Base-by-base conservation (phyloP, 1,140 invertebrate genomes). In the Aphelinus certus region DNA sequence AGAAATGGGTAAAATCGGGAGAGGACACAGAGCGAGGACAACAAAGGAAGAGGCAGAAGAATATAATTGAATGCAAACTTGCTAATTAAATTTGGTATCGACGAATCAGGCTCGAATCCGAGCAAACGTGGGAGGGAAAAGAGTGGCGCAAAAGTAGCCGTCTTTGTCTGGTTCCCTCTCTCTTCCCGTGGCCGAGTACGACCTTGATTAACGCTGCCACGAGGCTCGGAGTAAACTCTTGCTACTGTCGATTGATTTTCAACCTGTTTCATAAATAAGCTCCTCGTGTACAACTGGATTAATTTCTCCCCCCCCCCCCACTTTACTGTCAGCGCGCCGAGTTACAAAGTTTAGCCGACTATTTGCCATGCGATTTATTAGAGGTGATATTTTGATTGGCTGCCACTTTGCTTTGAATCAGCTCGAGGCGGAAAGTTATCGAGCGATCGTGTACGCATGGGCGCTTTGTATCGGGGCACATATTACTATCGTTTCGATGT, bases 41-140 rank as follows among this genome's bases (percentile, higher is more conserved):
- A 66, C 63, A 45, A 26, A 43, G 71, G 75, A 76, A 77, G 60
- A 78, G 4, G 73, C 49, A 53, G 10, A 45, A 47, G 62, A 43
- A 66, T 75, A 75, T 79, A 82, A 83, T 82, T 81, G 82, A 83
- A 83, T 77, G 75, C 79, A 26, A 84, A 82, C 78, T 82, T 79
- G 78, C 75, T 83, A 83, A 83, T 84, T 83, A 83, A 84, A 82
- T 82, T 65, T 69, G 73, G 80, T 76, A 80, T 81, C 79, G 78
- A 82, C 78, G 79, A 82, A 78, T 79, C 77, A 76, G 70, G 67
- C n/a, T n/a, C 72, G 61, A 78, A 78, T 73, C 62, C 51, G 55
- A 10, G 73, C 45, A 53, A 67, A 51, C 61, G 42, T 53, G 51
- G 51, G 51, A 53, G 51, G 51, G 51, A 9, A 9, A 9, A 9